phyloP scores from a whole-genome alignment of 2,888 invertebrate species.

The Dolichomitus sp. region DNA sequence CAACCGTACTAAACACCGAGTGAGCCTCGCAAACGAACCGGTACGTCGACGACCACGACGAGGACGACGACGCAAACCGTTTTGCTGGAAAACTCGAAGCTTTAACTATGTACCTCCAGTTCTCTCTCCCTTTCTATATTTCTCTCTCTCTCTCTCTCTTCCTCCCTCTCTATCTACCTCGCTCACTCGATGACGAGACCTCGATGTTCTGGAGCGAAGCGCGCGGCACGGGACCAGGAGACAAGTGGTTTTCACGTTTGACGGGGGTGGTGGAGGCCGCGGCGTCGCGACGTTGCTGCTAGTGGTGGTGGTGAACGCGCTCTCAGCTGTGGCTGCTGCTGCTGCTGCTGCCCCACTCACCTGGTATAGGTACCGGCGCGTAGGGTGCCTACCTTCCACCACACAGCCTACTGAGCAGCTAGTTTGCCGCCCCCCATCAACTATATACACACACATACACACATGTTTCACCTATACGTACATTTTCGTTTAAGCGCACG shows the following conservation, averaged over 20 bases:
- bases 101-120: constrained; percentile 24
- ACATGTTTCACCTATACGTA: constrained; percentile 1
- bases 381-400: constrained; percentile 66
- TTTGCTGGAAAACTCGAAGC: constrained; percentile 59
- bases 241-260: constrained; percentile 81
- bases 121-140: constrained; percentile 32
- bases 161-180: constrained; percentile 50
- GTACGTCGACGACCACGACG: constrained; percentile 42
- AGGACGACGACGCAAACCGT: constrained; percentile 58
- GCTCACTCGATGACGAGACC: constrained; percentile 53
- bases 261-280: constrained; percentile 73
- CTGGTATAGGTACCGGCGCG: constrained; percentile 62
- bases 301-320: constrained; percentile 52
- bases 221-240: constrained; percentile 66
- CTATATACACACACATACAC: neutral
- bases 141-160: constrained; percentile 50
- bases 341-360: constrained; percentile 67
- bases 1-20: constrained; percentile 21
- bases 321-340: constrained; percentile 28
- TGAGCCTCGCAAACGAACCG: constrained; percentile 66
- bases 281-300: constrained; percentile 33
- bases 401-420: constrained; percentile 36
- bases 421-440: constrained; percentile 31
- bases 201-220: constrained; percentile 49
- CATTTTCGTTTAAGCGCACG: neutral